Evolutionary conservation across 92 coral and sea anemone species (phyloP).

Genomic region (Pocillopora grandis): DNA sequence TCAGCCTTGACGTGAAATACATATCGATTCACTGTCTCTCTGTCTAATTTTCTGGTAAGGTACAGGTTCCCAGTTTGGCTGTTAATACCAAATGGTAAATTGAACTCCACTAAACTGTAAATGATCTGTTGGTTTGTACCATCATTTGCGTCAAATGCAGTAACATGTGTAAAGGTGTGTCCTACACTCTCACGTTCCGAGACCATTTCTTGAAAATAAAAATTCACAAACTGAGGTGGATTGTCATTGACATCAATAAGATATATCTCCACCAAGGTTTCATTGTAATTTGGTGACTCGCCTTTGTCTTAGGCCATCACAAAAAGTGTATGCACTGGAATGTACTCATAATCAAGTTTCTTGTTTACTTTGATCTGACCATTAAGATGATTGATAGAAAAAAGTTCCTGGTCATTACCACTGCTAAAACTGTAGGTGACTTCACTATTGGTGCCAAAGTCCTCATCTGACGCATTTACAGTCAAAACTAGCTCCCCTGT

Average conservation of each 20-base stretch:
- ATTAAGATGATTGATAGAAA: no score
- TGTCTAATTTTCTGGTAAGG: constrained; percentile 67
- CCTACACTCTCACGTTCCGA: constrained; percentile 63
- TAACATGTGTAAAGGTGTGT: constrained; percentile 57
- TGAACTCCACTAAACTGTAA: constrained; percentile 60
- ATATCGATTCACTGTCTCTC: constrained; percentile 72
- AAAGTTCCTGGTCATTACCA: no score
- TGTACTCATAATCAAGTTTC: no score
- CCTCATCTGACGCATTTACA: no score
- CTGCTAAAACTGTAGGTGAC: no score
- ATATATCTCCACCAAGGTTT: constrained; percentile 73
- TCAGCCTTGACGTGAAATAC: constrained; percentile 74
- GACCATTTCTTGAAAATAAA: constrained; percentile 61
- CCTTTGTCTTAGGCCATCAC: no score
- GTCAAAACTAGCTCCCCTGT: no score
- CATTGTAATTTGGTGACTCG: constrained; percentile 68
- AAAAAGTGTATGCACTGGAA: no score
- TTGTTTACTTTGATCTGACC: no score
- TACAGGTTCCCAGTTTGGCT: constrained; percentile 61
- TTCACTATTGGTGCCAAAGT: no score
- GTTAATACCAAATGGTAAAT: constrained; percentile 80
- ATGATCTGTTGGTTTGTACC: constrained; percentile 63
- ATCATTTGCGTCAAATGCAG: constrained; percentile 77
- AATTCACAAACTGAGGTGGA: constrained; percentile 70
- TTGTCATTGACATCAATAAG: constrained; percentile 86